These are phyloP conservation scores for Euphydryas editha DNA, from an alignment of 2,888 invertebrate genomes.

Conservation along the genomic window DNA sequence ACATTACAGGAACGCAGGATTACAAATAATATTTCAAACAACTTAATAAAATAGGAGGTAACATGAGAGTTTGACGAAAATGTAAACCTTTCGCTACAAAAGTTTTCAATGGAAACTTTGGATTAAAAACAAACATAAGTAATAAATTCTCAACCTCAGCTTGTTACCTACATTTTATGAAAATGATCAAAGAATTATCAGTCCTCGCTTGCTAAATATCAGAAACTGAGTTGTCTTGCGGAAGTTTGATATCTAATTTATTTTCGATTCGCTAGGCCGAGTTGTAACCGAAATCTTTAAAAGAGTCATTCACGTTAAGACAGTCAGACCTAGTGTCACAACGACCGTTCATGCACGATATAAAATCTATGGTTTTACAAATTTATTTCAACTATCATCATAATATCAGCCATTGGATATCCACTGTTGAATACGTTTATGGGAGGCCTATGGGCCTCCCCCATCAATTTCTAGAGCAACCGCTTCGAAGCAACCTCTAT, in stretches of 20 bases:
- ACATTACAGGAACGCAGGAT: too few relatives aligned
- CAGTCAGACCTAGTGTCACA: not conserved
- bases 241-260: slow-evolving; percentile 40
- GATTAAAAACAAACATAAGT: slow-evolving; percentile 4
- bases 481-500: too few relatives aligned
- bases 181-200: slow-evolving; percentile 5
- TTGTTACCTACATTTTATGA: not conserved
- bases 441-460: too few relatives aligned
- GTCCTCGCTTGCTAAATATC: slow-evolving; percentile 1
- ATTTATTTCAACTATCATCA: not conserved
- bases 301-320: not conserved
- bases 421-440: too few relatives aligned
- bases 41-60: too few relatives aligned
- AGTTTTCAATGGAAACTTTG: not conserved
- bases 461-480: too few relatives aligned
- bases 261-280: slow-evolving; percentile 18
- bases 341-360: not conserved
- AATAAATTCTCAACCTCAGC: not conserved
- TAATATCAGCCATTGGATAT: too few relatives aligned
- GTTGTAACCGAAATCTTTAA: not conserved
- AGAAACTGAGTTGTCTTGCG: slow-evolving; percentile 35
- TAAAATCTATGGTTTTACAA: not conserved
- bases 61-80: too few relatives aligned
- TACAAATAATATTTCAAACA: too few relatives aligned
- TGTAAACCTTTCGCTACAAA: too few relatives aligned